These are phyloP conservation scores for Phoenicopterus ruber DNA, from an alignment of 2,113 vertebrate species.

Conservation along the genomic window DNA sequence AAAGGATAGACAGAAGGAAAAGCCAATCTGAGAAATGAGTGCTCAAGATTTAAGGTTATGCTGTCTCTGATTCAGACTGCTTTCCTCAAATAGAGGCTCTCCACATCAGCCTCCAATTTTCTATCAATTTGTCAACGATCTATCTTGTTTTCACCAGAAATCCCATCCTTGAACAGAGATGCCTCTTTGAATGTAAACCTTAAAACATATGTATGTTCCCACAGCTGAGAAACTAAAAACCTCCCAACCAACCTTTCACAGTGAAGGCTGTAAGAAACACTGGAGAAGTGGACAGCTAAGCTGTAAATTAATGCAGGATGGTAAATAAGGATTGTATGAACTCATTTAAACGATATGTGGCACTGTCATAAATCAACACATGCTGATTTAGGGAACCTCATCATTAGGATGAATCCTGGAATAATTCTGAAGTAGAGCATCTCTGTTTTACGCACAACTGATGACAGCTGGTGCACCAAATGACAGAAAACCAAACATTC, in stretches of 20 bases:
- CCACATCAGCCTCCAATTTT: background rate
- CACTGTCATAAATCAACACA: background rate
- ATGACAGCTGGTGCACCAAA: background rate
- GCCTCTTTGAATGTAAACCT: background rate
- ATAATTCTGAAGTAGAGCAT: background rate
- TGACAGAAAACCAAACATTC: background rate
- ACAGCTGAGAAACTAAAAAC: background rate
- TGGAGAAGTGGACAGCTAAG: background rate
- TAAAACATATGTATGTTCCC: background rate
- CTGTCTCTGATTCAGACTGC: background rate
- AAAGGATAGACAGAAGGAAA: background rate
- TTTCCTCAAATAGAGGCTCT: background rate
- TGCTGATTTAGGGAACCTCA: background rate
- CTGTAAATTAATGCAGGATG: background rate
- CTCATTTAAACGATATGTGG: background rate
- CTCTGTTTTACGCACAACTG: background rate
- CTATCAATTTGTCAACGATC: background rate
- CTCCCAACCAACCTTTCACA: background rate
- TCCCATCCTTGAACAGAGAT: background rate
- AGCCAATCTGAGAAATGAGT: background rate
- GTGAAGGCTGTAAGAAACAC: background rate
- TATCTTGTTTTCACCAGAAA: background rate
- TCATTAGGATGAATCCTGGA: background rate
- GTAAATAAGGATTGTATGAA: background rate
- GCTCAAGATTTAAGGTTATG: background rate